Conservation (phyloP, 2,888 invertebrate genomes). For the Andrena hattorfiana region DNA sequence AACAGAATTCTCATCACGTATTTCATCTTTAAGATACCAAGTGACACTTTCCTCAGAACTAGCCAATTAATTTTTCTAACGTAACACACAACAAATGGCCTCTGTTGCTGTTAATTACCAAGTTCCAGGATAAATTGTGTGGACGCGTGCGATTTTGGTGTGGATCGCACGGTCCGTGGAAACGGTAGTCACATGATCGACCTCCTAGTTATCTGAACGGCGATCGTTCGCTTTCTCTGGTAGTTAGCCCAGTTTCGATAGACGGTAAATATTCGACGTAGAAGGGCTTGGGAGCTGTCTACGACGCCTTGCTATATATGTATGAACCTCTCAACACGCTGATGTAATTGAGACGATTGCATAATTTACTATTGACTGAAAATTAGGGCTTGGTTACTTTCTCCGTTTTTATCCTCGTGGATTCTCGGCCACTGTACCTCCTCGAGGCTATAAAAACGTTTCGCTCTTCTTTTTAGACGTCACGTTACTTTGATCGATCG, state of each 20-base stretch:
- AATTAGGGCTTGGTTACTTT: slow-evolving; percentile 46
- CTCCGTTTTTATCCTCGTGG: slow-evolving; percentile 34
- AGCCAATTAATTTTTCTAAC: slow-evolving; percentile 18
- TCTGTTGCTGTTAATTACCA: slow-evolving; percentile 32
- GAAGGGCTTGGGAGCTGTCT: slow-evolving; percentile 55
- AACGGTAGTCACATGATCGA: slow-evolving; percentile 56
- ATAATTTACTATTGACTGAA: slow-evolving; percentile 58
- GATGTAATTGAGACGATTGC: slow-evolving; percentile 59
- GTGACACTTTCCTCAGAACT: slow-evolving; percentile 6
- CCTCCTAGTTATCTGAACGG: slow-evolving; percentile 54
- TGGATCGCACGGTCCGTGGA: slow-evolving; percentile 47
- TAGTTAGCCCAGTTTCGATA: slow-evolving; percentile 66
- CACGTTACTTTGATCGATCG: background rate
- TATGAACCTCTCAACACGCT: slow-evolving; percentile 35
- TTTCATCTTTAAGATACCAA: background rate
- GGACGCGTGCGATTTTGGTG: slow-evolving; percentile 34
- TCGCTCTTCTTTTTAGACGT: background rate
- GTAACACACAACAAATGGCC: background rate
- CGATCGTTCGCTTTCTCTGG: slow-evolving; percentile 70
- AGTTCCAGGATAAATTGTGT: slow-evolving; percentile 20
- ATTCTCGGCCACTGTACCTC: slow-evolving; percentile 18
- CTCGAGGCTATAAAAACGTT: background rate
- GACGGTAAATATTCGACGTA: slow-evolving; percentile 58
- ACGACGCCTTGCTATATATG: slow-evolving; percentile 29
- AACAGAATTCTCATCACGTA: background rate